Base-by-base conservation (phyloP, 2,888 invertebrate genomes). In the Coleophora flavipennella region DNA sequence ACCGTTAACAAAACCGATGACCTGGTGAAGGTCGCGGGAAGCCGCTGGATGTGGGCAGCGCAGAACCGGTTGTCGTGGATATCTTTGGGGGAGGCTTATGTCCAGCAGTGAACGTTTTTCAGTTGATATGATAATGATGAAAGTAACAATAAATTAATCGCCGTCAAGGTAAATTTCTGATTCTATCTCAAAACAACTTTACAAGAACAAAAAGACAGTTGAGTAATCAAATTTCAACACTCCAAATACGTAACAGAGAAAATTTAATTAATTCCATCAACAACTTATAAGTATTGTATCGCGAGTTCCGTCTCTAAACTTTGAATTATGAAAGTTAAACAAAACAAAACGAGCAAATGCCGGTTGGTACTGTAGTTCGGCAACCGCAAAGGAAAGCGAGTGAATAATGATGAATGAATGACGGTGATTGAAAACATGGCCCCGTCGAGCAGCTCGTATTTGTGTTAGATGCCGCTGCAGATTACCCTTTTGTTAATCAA, bases 401-500 rank as follows among this genome's bases (percentile, higher is more conserved):
- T 80, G 80, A 78, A 78, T 81, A 81, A 83, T 78, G 77, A 80
- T 78, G 77, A 80, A 80, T 78, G 77, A 80, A 83, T 73, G 79
- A 68, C 70, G 66, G 68, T 75, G 81, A 83, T 83, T 76, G 80
- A 80, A 81, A 81, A 78, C 75, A 71, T 67, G 66, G 74, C 66
- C 60, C 60, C 66, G 62, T 61, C 72, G 78, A 75, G 73, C 68
- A 69, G 56, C 67, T 62, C 62, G 68, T 74, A 75, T 81, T 81
- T 80, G 67, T 75, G 72, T 74, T 77, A 83, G 83, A 83, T 83
- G 83, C 83, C 83, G 83, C 76, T 77, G 55, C 63, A 76, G 81
- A 84, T 84, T 81, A 79, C 66, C 67, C 75, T 71, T 79, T 81
- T 80, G 77, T 81, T 79, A 78, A 78, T 77, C 79, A 80, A 81